Percentiles rank a stretch among this genome's conserved stretches.
Evolutionary conservation across 2,113 vertebrate species (phyloP).

Genomic region (Sinocyclocheilus maitianheensis): DNA sequence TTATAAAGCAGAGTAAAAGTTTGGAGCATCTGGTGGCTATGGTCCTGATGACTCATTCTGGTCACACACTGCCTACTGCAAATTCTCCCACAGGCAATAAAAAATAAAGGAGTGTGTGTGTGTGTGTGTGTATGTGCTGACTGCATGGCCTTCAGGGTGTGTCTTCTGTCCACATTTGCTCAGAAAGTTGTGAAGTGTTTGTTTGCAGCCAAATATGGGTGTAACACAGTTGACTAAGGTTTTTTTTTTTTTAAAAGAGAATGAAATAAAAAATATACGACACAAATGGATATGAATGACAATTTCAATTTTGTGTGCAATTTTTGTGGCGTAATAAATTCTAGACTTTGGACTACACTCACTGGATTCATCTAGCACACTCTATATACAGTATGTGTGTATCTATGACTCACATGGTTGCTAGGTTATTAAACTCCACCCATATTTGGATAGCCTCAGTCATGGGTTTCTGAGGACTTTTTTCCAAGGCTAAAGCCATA

Average conservation of each 20-base stretch:
- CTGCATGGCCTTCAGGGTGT: conserved; percentile 49
- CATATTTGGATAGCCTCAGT: conserved; percentile 42
- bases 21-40: neutral
- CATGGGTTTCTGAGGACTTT: conserved; percentile 5
- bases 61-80: conserved; percentile 21
- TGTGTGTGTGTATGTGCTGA: conserved; percentile 52
- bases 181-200: conserved; percentile 36
- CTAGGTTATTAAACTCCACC: conserved; percentile 46
- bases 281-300: neutral
- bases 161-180: conserved; percentile 54
- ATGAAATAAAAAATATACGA: neutral
- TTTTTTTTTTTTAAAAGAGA: neutral
- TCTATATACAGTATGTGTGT: conserved; percentile 21
- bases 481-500: conserved; percentile 13
- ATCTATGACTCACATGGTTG: conserved; percentile 44
- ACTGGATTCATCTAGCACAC: neutral
- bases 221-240: neutral
- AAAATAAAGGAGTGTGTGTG: conserved; percentile 53
- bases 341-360: conserved; percentile 39
- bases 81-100: conserved; percentile 41
- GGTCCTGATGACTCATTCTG: conserved; percentile 11
- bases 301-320: neutral
- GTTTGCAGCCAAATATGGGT: conserved; percentile 45
- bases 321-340: conserved; percentile 1
- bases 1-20: conserved; percentile 11